phyloP scores from a whole-genome alignment of 2,888 invertebrate genomes.

The Tenthredo amoena region DNA sequence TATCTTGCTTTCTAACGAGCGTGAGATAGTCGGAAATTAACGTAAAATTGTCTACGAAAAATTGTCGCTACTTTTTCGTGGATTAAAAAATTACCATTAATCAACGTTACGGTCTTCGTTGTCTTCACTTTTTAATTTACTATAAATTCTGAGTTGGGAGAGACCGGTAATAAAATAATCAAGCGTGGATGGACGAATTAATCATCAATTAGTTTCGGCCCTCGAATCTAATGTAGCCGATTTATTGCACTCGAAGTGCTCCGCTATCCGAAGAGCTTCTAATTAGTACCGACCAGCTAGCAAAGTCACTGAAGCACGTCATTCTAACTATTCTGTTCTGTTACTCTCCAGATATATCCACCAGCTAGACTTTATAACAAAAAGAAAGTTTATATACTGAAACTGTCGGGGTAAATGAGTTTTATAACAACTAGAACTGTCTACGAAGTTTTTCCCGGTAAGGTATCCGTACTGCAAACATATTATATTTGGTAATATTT shows the following conservation, averaged over 20 bases:
- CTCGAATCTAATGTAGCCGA: slow-evolving; percentile 10
- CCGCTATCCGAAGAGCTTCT: slow-evolving; percentile 21
- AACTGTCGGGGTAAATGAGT: slow-evolving; percentile 45
- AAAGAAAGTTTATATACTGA: slow-evolving; percentile 4
- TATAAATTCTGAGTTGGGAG: not conserved
- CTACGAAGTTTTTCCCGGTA: slow-evolving; percentile 14
- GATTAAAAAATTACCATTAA: not conserved
- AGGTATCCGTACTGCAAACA: not conserved
- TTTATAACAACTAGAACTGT: slow-evolving; percentile 39
- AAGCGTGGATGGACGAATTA: not conserved
- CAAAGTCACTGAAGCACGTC: slow-evolving; percentile 28
- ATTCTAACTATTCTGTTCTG: slow-evolving; percentile 18
- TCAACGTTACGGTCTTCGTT: not conserved
- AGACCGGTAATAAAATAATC: not conserved
- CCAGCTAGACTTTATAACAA: slow-evolving; percentile 1
- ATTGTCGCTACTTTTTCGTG: not conserved
- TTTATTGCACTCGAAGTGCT: slow-evolving; percentile 3
- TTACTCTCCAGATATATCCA: not conserved
- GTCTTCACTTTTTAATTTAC: not conserved
- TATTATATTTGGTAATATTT: not conserved
- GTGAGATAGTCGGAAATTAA: slow-evolving; percentile 14
- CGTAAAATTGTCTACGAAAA: slow-evolving; percentile 19
- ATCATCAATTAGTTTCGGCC: slow-evolving; percentile 15
- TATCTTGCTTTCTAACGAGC: not conserved
- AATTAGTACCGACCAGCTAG: slow-evolving; percentile 23